phyloP scores from a whole-genome alignment of 2,797 vertebrate species.

The Poeciliopsis presidionis region DNA sequence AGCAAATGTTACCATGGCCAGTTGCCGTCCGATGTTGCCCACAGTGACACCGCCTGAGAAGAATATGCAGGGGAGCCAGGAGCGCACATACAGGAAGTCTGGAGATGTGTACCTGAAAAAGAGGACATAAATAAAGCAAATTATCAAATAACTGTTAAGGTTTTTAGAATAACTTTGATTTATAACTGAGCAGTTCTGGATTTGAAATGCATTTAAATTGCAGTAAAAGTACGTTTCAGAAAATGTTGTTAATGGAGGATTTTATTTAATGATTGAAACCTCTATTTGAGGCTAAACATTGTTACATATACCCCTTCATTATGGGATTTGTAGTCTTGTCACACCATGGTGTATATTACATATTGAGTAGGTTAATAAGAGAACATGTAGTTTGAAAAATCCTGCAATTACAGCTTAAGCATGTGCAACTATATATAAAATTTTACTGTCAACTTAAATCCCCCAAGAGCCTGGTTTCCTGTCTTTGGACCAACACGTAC shows the following conservation, averaged over 20 bases:
- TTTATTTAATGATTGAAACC: not conserved
- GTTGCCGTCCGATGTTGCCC: slow-evolving; percentile 96
- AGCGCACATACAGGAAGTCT: slow-evolving; percentile 95
- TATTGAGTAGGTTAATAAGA: not conserved
- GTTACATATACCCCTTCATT: not conserved
- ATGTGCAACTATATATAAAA: not conserved
- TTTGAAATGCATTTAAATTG: not conserved
- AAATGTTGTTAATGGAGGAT: not conserved
- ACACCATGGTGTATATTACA: not conserved
- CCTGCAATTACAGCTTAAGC: not conserved
- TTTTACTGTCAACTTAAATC: not conserved
- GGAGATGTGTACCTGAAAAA: slow-evolving; percentile 91
- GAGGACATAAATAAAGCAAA: not conserved
- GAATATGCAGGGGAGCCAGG: slow-evolving; percentile 98
- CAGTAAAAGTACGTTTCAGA: not conserved
- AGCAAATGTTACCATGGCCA: slow-evolving; percentile 90
- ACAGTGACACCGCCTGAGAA: slow-evolving; percentile 98
- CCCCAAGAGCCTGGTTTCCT: not conserved
- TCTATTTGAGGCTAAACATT: not conserved
- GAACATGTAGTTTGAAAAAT: not conserved
- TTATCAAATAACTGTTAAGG: slow-evolving; percentile 7
- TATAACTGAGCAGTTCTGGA: not conserved
- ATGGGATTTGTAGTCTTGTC: not conserved
- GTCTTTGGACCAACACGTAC: not conserved
- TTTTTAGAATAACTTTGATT: not conserved